Conservation (phyloP, 2,113 vertebrate genomes). For the Nesogale talazaci region DNA sequence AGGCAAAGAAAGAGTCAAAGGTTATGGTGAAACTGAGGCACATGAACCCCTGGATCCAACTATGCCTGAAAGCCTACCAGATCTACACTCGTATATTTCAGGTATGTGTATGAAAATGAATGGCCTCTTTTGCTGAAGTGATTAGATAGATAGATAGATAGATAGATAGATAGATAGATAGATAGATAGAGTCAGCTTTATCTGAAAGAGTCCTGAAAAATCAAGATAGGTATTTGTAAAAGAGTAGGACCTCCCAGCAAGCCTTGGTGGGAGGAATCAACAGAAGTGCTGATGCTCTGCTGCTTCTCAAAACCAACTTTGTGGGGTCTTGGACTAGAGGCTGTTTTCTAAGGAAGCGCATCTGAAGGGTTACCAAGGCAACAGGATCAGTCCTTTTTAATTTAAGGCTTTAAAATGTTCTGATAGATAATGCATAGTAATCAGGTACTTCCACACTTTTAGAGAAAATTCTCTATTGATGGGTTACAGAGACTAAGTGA, state of each 20-base stretch:
- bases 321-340: neutral
- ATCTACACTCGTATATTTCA: neutral
- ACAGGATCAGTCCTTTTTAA: slow-evolving; percentile 14
- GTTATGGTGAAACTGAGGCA: neutral
- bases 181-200: too few relatives aligned
- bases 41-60: neutral
- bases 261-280: slow-evolving; percentile 83
- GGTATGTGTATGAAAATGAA: neutral
- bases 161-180: too few relatives aligned
- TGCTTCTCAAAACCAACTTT: neutral
- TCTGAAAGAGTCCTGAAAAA: neutral
- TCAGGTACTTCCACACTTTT: neutral
- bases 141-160: too few relatives aligned
- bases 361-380: slow-evolving; percentile 39
- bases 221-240: slow-evolving; percentile 77
- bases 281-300: neutral
- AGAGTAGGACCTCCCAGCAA: slow-evolving; percentile 88
- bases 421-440: neutral
- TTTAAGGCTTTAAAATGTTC: slow-evolving; percentile 45
- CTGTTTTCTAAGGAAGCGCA: neutral
- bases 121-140: neutral
- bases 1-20: neutral
- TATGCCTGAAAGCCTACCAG: neutral
- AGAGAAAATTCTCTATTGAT: slow-evolving; percentile 12
- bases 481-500: neutral